Base-by-base conservation (phyloP, 2,113 vertebrate genomes). In the Zeus faber region DNA sequence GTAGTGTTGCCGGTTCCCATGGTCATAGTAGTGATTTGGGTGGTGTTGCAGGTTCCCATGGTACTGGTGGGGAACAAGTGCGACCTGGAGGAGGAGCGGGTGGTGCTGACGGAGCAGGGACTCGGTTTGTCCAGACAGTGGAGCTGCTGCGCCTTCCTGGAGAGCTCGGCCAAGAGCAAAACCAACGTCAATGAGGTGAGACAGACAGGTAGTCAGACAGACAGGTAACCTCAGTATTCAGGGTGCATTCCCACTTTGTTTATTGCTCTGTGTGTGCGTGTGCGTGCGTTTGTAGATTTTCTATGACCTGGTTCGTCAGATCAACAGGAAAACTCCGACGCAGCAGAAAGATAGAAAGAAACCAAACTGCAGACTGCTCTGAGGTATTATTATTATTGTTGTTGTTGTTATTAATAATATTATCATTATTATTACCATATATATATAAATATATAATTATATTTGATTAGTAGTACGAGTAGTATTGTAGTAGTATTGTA, bases 101-200 rank as follows among this genome's bases (percentile, higher is more conserved):
- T 99, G 81, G 96, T 98, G 88, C 96, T 93, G 80, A 97, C 97
- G 73, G 95, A 99, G 54, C 96, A 97, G 78, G 96, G 96, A 57
- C 91, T 95, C 53, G 95, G 96, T 70, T 91, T 99, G 79, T 95
- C 96, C 65, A 92, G 96, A 67, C 96, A 98, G 57, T 99, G 96
- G 96, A 95, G 93, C 90, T 93, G 93, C 84, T 98, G 96, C 83
- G 96, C 96, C 43, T 99, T 99, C 84, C 90, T 98, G 87, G 96
- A 99, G 80, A 97, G 95, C 55, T 99, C 96, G 60, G 96, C 96
- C 80, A 99, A 99, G 85, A 97, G 96, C 88, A 99, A 97, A 91
- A 97, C 97, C 89, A 98, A 98, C 72, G 95, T 98, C 89, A 98
- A 98, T 0, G 95, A 98, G 95, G 96, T 95, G n/a, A 48, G 59